Conservation (phyloP, 2,888 invertebrate species). For the Panzeria rudis region DNA sequence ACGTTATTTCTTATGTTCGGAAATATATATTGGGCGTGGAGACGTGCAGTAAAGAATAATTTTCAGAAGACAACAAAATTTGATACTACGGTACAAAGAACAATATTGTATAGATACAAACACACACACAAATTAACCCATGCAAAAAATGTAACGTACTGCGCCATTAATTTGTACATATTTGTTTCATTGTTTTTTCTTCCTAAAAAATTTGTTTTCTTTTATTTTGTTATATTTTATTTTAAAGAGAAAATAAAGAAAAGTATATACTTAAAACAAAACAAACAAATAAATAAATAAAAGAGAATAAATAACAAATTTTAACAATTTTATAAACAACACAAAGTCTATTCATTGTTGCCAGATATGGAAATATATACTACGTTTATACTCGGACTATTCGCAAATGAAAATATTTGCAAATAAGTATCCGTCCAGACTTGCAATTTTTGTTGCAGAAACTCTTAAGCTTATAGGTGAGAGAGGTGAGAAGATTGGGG, state of each 20-base stretch:
- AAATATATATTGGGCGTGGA: too few species aligned
- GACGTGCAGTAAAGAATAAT: neutral
- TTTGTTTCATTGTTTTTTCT: neutral
- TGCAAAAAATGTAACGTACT: constrained; percentile 48
- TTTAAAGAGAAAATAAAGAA: neutral
- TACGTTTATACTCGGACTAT: too few species aligned
- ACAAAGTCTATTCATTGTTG: neutral
- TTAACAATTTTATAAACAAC: neutral
- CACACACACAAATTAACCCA: neutral
- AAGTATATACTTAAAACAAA: too few species aligned
- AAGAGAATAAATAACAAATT: neutral
- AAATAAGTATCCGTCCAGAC: too few species aligned
- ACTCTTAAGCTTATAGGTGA: too few species aligned
- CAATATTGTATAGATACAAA: neutral
- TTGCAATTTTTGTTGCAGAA: too few species aligned
- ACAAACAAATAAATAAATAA: neutral
- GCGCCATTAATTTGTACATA: constrained; percentile 51
- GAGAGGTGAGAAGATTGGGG: too few species aligned
- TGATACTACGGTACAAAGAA: neutral
- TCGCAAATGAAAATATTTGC: too few species aligned
- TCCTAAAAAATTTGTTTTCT: neutral
- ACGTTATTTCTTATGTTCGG: too few species aligned
- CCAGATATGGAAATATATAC: too few species aligned
- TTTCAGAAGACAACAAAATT: constrained; percentile 1
- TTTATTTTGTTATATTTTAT: neutral